Conservation (phyloP, 2,113 vertebrate species). For the Scomber scombrus region DNA sequence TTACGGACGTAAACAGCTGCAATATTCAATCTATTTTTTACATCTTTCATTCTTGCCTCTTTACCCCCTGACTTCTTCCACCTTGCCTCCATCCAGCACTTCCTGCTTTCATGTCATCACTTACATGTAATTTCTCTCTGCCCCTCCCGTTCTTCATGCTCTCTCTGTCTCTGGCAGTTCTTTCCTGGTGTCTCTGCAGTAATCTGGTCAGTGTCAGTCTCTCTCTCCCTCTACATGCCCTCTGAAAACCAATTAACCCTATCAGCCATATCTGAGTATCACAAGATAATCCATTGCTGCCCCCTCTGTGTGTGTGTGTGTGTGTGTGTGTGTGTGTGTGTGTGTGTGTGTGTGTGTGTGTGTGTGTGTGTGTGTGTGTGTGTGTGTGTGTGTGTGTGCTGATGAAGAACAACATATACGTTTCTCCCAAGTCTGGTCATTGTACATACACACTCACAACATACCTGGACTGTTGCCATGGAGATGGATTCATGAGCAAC, state of each 20-base stretch:
- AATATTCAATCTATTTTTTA: slow-evolving; percentile 8
- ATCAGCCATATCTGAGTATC: slow-evolving; percentile 76
- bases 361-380: no score
- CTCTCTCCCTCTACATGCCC: slow-evolving; percentile 66
- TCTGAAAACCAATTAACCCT: slow-evolving; percentile 82
- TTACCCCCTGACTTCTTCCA: slow-evolving; percentile 26
- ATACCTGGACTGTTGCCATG: slow-evolving; percentile 56
- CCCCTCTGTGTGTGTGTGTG: slow-evolving; percentile 30
- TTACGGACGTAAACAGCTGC: background rate
- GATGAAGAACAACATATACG: slow-evolving; percentile 45
- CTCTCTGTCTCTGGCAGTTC: slow-evolving; percentile 37
- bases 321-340: slow-evolving; percentile 19
- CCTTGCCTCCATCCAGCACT: slow-evolving; percentile 13
- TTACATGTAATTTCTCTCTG: slow-evolving; percentile 48
- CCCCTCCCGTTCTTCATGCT: slow-evolving; percentile 15
- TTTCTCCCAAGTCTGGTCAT: slow-evolving; percentile 35
- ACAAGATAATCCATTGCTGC: slow-evolving; percentile 65
- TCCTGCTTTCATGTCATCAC: slow-evolving; percentile 38
- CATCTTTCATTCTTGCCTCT: background rate
- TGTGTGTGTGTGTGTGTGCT: background rate
- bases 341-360: background rate
- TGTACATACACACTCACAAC: background rate
- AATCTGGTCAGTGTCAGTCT: slow-evolving; percentile 70
- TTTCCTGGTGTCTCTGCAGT: slow-evolving; percentile 54
- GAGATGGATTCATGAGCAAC: slow-evolving; percentile 55